Evolutionary conservation across 2,888 invertebrate genomes (phyloP).

Genomic region (Zygogramma bicolorata): DNA sequence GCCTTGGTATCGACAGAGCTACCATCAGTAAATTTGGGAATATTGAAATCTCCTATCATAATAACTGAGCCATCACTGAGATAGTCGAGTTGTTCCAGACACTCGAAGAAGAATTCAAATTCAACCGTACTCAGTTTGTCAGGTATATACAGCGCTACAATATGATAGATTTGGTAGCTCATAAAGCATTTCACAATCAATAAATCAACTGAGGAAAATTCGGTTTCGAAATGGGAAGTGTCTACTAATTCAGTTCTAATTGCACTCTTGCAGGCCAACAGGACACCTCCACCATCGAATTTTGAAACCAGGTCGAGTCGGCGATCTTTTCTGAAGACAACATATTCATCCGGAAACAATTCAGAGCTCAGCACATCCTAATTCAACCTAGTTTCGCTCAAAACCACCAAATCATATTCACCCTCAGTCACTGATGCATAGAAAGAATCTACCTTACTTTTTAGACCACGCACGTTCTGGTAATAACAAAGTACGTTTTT

Average conservation of each 20-base stretch:
- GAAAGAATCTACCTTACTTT: neutral
- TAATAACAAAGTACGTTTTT: neutral
- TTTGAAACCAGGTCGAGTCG: constrained; percentile 1
- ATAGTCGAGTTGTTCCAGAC: constrained; percentile 3
- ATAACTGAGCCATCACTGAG: too few species aligned
- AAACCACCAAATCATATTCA: constrained; percentile 12
- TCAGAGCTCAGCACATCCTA: neutral
- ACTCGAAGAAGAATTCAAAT: constrained; percentile 8
- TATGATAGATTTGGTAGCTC: neutral
- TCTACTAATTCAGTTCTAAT: neutral
- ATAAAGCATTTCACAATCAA: neutral
- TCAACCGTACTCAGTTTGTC: neutral
- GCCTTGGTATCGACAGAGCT: too few species aligned
- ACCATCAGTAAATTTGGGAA: too few species aligned
- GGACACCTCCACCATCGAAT: neutral
- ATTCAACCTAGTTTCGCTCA: constrained; percentile 18
- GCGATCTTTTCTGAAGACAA: constrained; percentile 17
- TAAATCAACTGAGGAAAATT: constrained; percentile 8
- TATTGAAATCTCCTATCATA: too few species aligned
- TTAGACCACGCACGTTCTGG: constrained; percentile 7
- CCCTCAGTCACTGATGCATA: neutral
- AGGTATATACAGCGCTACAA: constrained; percentile 1
- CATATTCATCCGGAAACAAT: neutral
- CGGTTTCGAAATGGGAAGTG: neutral
- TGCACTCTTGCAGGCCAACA: neutral